A percentile compares a stretch with the other conserved stretches of the same genome.
Conservation (phyloP, 2,888 invertebrate genomes). For the Hemicrepidius hirtus region DNA sequence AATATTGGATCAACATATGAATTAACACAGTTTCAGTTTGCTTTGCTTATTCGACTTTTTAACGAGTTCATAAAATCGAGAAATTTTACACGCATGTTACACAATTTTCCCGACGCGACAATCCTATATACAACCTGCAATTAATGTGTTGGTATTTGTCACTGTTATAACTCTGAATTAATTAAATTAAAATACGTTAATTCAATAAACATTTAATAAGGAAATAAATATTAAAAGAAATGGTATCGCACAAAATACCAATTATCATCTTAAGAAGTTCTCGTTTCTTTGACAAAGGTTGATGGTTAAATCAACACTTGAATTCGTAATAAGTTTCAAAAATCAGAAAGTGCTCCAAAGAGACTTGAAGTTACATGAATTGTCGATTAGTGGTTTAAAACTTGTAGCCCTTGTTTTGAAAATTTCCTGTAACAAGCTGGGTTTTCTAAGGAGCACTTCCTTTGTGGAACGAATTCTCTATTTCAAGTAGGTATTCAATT, state of each 20-base stretch:
- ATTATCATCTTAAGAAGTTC: no score
- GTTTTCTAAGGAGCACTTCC: conserved; percentile 7
- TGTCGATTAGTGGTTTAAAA: conserved; percentile 12
- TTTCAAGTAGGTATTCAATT: not conserved
- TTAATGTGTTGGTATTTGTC: no score
- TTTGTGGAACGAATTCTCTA: not conserved
- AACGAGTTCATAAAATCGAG: conserved; percentile 3
- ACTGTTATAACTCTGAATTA: no score
- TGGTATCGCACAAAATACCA: no score
- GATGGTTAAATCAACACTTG: not conserved
- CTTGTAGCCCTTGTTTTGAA: conserved; percentile 10
- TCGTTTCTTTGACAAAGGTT: not conserved
- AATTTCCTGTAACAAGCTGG: conserved; percentile 13
- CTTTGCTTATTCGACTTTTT: not conserved
- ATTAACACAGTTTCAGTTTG: not conserved
- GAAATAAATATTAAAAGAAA: no score
- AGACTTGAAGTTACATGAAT: not conserved
- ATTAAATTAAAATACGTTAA: no score
- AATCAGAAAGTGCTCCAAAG: conserved; percentile 11
- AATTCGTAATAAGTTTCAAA: conserved; percentile 4
- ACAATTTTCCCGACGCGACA: not conserved
- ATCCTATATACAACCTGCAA: no score
- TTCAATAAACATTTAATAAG: no score
- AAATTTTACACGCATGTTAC: not conserved
- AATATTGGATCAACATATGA: not conserved